These are phyloP conservation scores for Vesta saturnalis DNA, from an alignment of 2,888 invertebrate genomes.

Conservation along the genomic window DNA sequence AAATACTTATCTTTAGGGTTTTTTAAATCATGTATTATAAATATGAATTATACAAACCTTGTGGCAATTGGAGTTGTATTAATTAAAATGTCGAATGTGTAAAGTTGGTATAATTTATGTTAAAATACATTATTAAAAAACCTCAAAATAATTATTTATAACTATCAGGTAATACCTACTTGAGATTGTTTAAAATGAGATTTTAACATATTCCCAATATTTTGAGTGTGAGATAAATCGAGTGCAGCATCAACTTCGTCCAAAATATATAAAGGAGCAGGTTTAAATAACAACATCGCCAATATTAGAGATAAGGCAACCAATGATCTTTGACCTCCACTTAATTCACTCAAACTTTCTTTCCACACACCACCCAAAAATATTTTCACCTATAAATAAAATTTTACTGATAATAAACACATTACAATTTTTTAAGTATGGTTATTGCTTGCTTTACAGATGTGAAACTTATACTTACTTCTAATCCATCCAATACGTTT, in stretches of 20 bases:
- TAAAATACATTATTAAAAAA: no score
- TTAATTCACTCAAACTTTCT: conserved; percentile 93
- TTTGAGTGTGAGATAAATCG: conserved; percentile 98
- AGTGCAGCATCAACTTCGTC: conserved; percentile 99
- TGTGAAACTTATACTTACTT: conserved; percentile 68
- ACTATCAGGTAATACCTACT: no score
- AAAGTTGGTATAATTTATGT: background rate
- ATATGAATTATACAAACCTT: no score
- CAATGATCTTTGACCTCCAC: conserved; percentile 95
- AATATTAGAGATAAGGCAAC: conserved; percentile 96
- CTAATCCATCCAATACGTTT: conserved; percentile 85
- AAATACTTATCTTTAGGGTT: no score
- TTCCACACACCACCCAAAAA: conserved; percentile 96
- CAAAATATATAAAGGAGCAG: conserved; percentile 97
- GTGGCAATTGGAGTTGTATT: no score
- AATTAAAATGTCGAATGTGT: background rate
- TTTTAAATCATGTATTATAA: no score
- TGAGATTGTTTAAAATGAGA: conserved; percentile 89
- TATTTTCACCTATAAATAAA: conserved; percentile 72
- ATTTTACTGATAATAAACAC: background rate
- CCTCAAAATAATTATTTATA: no score
- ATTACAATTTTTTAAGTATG: no score
- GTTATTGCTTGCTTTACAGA: no score
- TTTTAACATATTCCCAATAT: conserved; percentile 95
- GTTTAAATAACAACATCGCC: conserved; percentile 95